Evolutionary conservation across 2,797 vertebrate species (phyloP), one percentile per base, ranked within the genome.

Genomic region (Pipistrellus pygmaeus): DNA sequence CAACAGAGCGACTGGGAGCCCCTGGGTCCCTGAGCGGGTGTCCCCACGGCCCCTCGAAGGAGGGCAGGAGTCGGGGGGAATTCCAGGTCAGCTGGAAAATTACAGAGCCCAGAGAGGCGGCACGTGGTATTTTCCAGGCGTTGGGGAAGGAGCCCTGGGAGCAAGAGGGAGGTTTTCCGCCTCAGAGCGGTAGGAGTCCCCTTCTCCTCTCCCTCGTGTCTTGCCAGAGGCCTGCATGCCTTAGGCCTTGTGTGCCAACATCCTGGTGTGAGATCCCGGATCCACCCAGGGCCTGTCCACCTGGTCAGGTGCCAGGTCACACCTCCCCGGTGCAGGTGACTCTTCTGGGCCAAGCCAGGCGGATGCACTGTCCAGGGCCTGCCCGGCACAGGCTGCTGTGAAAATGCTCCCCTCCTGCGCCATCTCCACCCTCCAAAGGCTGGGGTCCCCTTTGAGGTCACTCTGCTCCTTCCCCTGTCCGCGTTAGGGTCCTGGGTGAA

Each of bases 41-140:
- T 93, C 78, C 78, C 77, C 92, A 90, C 62, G 73, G 85, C 57
- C 66, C 82, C 32, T 71, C 87, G 55, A 94, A 95, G 76, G 78
- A 86, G 71, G 81, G 82, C 91, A 90, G 76, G 48, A 96, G 73
- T 69, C 32, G 87, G 78, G 94, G 88, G 91, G 78, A 96, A 95
- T 96, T 93, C 80, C 62, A 86, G 95, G 93, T 96, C 93, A 96
- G 82, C n/a, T 93, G 97, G 97, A 97, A 97, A 97, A 94, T 96
- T 95, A 94, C 96, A 95, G 93, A 94, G 81, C 27, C 82, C 3
- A n/a, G 69, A 77, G 84, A 90, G 71, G 57, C 9, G 23, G n/a
- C 35, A 77, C 2, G 48, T 93, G 91, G 93, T 84, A 94, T 96
- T 97, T 96, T 96, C 94, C 93, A 95, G 89, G 60, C 73, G 44